Percentiles rank a stretch among this genome's conserved stretches.
These are phyloP conservation scores for Agapostemon virescens DNA, from an alignment of 2,888 invertebrate species.

Conservation along the genomic window DNA sequence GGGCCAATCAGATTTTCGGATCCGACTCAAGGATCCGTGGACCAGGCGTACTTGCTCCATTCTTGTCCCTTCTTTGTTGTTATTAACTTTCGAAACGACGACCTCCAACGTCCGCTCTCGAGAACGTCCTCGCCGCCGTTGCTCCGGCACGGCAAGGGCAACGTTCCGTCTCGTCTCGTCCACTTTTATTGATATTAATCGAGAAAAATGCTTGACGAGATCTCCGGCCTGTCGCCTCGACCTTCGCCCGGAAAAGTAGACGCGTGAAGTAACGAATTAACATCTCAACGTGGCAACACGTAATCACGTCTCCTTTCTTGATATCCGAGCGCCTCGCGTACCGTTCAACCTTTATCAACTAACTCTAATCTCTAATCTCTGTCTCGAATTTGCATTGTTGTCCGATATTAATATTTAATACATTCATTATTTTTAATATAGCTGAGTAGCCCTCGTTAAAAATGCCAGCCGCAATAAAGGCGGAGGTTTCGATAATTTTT, in stretches of 20 bases:
- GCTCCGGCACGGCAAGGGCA: constrained; percentile 13
- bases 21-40: constrained; percentile 64
- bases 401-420: too few species aligned
- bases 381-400: too few species aligned
- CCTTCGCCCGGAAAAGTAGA: constrained; percentile 12
- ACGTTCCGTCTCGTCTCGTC: neutral
- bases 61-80: constrained; percentile 62
- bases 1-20: constrained; percentile 47
- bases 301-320: neutral
- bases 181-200: neutral
- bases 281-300: constrained; percentile 4
- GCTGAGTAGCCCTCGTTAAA: too few species aligned
- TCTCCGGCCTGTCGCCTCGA: neutral
- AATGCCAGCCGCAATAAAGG: too few species aligned
- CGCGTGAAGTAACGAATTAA: constrained; percentile 64
- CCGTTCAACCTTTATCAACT: neutral
- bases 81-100: constrained; percentile 47
- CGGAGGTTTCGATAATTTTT: too few species aligned
- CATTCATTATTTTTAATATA: too few species aligned
- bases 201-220: constrained; percentile 17
- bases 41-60: constrained; percentile 61
- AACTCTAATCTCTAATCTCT: too few species aligned
- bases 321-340: neutral
- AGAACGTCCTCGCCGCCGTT: constrained; percentile 5
- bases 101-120: constrained; percentile 6